Percentiles rank a stretch among this genome's conserved stretches.
Conservation (phyloP, 2,113 vertebrate genomes). For the Petrocephalus zakoni region DNA sequence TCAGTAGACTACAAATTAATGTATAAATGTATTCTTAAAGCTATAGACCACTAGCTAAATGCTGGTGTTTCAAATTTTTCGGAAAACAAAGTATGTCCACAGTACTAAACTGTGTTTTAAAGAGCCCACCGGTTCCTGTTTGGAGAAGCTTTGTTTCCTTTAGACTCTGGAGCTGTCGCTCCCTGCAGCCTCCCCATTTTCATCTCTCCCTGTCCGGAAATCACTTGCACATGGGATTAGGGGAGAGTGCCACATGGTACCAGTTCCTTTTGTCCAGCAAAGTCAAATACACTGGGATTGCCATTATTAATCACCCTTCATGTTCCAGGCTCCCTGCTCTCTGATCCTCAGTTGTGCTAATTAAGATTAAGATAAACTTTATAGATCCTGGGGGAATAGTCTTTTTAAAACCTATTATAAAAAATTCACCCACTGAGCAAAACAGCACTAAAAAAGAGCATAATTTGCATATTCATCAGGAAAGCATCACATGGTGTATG, state of each 20-base stretch:
- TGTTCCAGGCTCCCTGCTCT: background rate
- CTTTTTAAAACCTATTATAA: background rate
- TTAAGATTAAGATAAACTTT: background rate
- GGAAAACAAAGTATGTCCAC: background rate
- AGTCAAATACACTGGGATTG: background rate
- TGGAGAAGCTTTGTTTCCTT: background rate
- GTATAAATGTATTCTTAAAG: background rate
- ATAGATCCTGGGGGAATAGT: background rate
- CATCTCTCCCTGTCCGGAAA: slow-evolving; percentile 3
- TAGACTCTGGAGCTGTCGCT: background rate
- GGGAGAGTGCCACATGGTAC: background rate
- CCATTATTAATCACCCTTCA: background rate
- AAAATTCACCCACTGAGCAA: background rate
- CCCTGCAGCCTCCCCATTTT: background rate
- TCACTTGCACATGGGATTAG: slow-evolving; percentile 1
- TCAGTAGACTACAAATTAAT: background rate
- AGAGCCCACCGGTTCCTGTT: background rate
- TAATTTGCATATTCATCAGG: background rate
- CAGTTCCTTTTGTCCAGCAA: background rate
- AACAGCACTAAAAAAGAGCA: background rate
- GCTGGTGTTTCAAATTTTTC: background rate
- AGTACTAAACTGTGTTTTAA: background rate
- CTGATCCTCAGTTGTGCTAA: background rate
- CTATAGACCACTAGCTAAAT: background rate
- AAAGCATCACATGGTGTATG: background rate